Conservation (phyloP, 2,888 invertebrate genomes). For the Ischnura elegans region DNA sequence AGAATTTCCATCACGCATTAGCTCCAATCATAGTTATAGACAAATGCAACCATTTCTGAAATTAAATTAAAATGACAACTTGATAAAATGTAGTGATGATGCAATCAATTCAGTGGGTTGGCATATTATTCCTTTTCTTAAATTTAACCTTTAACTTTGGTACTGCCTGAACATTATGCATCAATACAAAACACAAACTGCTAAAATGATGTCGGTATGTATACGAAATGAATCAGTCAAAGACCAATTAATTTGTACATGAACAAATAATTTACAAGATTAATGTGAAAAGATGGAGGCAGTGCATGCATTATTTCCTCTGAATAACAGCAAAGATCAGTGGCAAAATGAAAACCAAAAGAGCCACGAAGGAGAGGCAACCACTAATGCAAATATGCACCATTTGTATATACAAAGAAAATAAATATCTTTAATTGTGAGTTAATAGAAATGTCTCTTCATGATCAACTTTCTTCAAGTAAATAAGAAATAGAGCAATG, state of each 20-base stretch:
- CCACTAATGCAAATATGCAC: slow-evolving; percentile 40
- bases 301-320: slow-evolving; percentile 54
- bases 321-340: slow-evolving; percentile 52
- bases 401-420: slow-evolving; percentile 63
- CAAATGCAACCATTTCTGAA: slow-evolving; percentile 42
- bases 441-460: slow-evolving; percentile 57
- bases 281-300: slow-evolving; percentile 53
- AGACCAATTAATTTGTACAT: slow-evolving; percentile 60
- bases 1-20: not conserved
- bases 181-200: slow-evolving; percentile 58
- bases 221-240: slow-evolving; percentile 48
- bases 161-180: slow-evolving; percentile 47
- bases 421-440: slow-evolving; percentile 65
- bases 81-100: not conserved
- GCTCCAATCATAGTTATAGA: slow-evolving; percentile 8
- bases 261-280: slow-evolving; percentile 63
- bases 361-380: slow-evolving; percentile 36
- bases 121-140: slow-evolving; percentile 26
- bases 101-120: not conserved
- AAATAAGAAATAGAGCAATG: slow-evolving; percentile 38
- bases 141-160: slow-evolving; percentile 17
- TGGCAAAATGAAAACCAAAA: slow-evolving; percentile 40
- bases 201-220: slow-evolving; percentile 51
- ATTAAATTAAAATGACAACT: not conserved
- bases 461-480: slow-evolving; percentile 51